These are phyloP conservation scores for Eretmochelys imbricata DNA, from an alignment of 2,113 vertebrate species.

Conservation along the genomic window DNA sequence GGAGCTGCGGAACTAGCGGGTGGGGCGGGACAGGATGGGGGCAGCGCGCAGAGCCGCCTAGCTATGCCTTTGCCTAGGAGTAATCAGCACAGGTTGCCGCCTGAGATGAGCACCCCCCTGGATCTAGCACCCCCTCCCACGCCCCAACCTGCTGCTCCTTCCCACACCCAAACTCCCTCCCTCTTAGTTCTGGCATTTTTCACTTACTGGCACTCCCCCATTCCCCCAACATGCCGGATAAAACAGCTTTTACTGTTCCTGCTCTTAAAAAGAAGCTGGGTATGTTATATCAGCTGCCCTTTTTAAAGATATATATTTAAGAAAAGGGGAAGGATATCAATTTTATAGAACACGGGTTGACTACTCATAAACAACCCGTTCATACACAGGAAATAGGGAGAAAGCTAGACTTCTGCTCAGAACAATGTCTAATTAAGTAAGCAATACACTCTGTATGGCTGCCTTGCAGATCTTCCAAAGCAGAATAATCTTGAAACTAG, in stretches of 20 bases:
- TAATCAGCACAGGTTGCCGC: too few relatives aligned
- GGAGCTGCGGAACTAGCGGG: too few relatives aligned
- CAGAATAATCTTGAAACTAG: neutral
- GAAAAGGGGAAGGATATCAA: neutral
- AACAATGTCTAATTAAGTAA: neutral
- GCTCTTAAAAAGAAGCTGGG: neutral
- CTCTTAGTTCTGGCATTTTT: too few relatives aligned
- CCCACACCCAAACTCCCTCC: too few relatives aligned
- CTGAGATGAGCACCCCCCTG: too few relatives aligned
- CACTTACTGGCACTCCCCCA: too few relatives aligned
- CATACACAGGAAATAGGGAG: neutral
- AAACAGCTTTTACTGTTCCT: neutral
- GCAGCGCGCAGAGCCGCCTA: too few relatives aligned
- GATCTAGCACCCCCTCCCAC: too few relatives aligned
- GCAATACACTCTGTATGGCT: neutral
- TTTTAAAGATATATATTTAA: neutral
- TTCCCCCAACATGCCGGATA: too few relatives aligned
- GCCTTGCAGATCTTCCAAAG: fast-evolving
- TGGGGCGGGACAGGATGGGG: too few relatives aligned
- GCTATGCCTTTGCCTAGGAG: too few relatives aligned
- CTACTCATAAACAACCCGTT: neutral
- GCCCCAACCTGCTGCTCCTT: too few relatives aligned
- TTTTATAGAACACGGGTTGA: neutral
- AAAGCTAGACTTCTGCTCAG: neutral
- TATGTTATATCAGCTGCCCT: neutral